Evolutionary conservation across 2,888 invertebrate species (phyloP).

Genomic region (Ophion slaviceki): DNA sequence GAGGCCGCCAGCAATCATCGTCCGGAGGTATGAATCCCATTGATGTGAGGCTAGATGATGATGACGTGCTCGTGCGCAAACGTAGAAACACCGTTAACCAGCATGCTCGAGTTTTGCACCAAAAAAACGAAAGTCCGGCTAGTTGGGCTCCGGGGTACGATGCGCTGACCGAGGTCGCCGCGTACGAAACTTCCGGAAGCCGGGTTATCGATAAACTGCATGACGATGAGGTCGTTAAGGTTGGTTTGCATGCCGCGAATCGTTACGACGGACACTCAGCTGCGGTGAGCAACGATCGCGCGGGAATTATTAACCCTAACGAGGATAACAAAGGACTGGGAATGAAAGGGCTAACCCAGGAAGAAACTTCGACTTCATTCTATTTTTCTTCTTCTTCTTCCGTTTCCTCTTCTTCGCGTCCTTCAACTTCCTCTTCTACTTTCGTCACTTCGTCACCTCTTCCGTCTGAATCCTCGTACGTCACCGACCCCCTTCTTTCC

Average conservation of each 20-base stretch:
- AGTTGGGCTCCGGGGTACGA: slow-evolving; percentile 24
- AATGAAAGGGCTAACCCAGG: slow-evolving; percentile 31
- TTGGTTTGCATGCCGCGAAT: slow-evolving; percentile 64
- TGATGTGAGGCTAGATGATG: slow-evolving; percentile 52
- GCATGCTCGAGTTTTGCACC: slow-evolving; percentile 84
- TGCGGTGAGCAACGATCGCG: slow-evolving; percentile 28
- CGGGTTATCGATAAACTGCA: slow-evolving; percentile 52
- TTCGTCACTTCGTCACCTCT: slow-evolving; percentile 54
- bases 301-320: slow-evolving; percentile 25
- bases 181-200: slow-evolving; percentile 21
- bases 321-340: slow-evolving; percentile 50
- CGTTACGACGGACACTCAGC: slow-evolving; percentile 70
- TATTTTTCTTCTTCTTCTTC: slow-evolving; percentile 77
- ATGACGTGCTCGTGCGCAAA: slow-evolving; percentile 85
- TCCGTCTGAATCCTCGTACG: slow-evolving; percentile 14
- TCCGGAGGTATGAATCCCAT: slow-evolving; percentile 84
- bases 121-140: slow-evolving; percentile 53
- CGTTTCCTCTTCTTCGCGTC: slow-evolving; percentile 44
- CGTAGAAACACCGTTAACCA: slow-evolving; percentile 89
- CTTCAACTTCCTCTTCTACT: slow-evolving; percentile 48
- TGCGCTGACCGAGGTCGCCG: slow-evolving; percentile 47
- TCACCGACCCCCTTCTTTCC: not conserved
- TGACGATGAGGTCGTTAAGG: slow-evolving; percentile 48
- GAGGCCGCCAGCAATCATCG: slow-evolving; percentile 79
- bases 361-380: slow-evolving; percentile 44